Percentiles rank a stretch among this genome's conserved stretches.
These are phyloP conservation scores for Lordiphosa clarofinis DNA, from an alignment of 1,140 invertebrate genomes.

Conservation along the genomic window DNA sequence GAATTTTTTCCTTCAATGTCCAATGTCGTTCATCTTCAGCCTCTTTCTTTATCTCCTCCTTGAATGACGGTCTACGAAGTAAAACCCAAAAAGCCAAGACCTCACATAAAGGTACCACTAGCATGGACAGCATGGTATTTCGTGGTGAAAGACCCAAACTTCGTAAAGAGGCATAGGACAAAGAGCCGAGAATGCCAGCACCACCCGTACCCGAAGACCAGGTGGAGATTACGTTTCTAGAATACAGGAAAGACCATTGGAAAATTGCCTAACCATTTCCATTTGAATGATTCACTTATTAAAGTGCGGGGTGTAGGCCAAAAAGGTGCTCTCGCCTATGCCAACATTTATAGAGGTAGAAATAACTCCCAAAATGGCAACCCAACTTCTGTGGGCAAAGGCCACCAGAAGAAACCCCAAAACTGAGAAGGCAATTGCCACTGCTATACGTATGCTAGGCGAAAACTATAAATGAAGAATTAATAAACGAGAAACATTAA, in stretches of 20 bases:
- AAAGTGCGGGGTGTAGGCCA: slow-evolving; percentile 87
- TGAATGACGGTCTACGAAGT: slow-evolving; percentile 79
- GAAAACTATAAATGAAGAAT: slow-evolving; percentile 6
- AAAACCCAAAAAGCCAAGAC: slow-evolving; percentile 85
- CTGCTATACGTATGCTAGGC: slow-evolving; percentile 83
- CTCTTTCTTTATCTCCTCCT: slow-evolving; percentile 62
- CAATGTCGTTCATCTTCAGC: slow-evolving; percentile 12
- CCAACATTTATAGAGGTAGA: slow-evolving; percentile 88
- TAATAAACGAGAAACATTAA: slow-evolving; percentile 41
- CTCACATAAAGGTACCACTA: slow-evolving; percentile 86
- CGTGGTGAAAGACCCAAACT: slow-evolving; percentile 82
- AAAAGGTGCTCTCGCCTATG: slow-evolving; percentile 90
- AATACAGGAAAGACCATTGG: not conserved
- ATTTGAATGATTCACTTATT: slow-evolving; percentile 82
- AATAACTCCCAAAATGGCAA: slow-evolving; percentile 87
- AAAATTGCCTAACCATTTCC: no score
- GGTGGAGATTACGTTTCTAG: slow-evolving; percentile 87
- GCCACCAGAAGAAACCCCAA: slow-evolving; percentile 86
- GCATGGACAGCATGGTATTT: slow-evolving; percentile 87
- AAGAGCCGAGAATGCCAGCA: slow-evolving; percentile 89
- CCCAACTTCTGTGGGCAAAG: slow-evolving; percentile 81
- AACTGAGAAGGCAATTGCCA: slow-evolving; percentile 82
- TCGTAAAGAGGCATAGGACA: slow-evolving; percentile 87
- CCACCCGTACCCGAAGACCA: slow-evolving; percentile 94
- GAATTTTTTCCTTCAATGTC: slow-evolving; percentile 82